Evolutionary conservation across 1,140 invertebrate species (phyloP), one percentile per base, ranked within the genome.

Genomic region (Micrasema minimum): DNA sequence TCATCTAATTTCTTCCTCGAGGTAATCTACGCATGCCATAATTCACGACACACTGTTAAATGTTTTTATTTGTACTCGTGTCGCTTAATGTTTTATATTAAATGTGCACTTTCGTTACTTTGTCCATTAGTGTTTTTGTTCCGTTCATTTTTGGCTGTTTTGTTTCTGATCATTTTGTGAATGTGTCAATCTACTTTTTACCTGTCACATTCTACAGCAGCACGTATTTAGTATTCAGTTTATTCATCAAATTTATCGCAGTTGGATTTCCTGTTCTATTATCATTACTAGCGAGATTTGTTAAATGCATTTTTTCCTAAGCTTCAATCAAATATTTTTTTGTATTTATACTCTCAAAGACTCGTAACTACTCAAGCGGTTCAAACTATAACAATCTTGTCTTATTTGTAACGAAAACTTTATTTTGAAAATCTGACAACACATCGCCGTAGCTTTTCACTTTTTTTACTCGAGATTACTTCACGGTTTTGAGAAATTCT

Each of bases 91-190:
- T 48, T 48, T 48, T 48, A 18, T 20, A 48, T 20, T 31, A 18
- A 53, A 22, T 55, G 23, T 55, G 22, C 26, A 55, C 51, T 55
- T 35, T 55, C 51, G 0, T 35, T 55, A 12, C n/a, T 26, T 31
- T 55, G 23, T 22, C 26, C 12, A 55, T 55, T 37, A 53, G 12
- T 31, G 4, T 55, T 55, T 53, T 55, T 55, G 51, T 16, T n/a
- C 0, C 2, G 11, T 59, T 22, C 16, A 2, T 41, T 59, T 59
- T 59, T 5, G 26, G 12, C 12, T 41, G 31, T 59, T 59, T 41
- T 20, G 35, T 59, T 59, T 59, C 9, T 59, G 35, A 7, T 14
- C 35, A 22, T 53, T 53, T 59, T 11, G 53, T 59, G 53, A 59
- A 59, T 59, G 53, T 59, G 53, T 59, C 14, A 41, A 22, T 59